Conservation (phyloP, 2,797 vertebrate species). For the Florisuga fusca region DNA sequence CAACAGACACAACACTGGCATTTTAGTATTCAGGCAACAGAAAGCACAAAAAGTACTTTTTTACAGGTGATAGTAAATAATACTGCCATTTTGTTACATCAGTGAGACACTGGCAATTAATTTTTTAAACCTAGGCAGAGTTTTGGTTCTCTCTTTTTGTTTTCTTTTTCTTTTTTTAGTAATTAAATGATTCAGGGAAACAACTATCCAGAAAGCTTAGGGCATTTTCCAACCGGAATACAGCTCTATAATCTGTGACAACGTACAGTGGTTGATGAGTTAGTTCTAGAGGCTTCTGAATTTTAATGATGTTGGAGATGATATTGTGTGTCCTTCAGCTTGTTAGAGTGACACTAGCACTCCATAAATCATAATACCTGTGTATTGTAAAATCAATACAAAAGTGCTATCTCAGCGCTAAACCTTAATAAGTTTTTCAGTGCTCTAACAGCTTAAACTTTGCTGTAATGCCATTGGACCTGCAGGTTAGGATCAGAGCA, state of each 20-base stretch:
- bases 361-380: slow-evolving; percentile 99
- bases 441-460: slow-evolving; percentile 97
- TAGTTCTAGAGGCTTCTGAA: slow-evolving; percentile 99
- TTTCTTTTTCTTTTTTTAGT: neutral
- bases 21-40: neutral
- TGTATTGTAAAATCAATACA: slow-evolving; percentile 99
- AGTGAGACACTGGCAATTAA: neutral
- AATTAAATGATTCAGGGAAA: slow-evolving; percentile 19
- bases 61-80: neutral
- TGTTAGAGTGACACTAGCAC: slow-evolving; percentile 99
- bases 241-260: slow-evolving; percentile 86
- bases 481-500: slow-evolving; percentile 94
- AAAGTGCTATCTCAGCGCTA: slow-evolving; percentile 99
- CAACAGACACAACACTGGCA: accelerated
- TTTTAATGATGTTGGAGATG: slow-evolving; percentile 99
- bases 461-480: slow-evolving; percentile 93
- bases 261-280: slow-evolving; percentile 95
- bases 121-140: neutral
- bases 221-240: slow-evolving; percentile 68
- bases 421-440: slow-evolving; percentile 98
- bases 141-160: neutral
- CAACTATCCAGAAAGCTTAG: slow-evolving; percentile 58
- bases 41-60: neutral
- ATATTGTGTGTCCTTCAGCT: slow-evolving; percentile 99
- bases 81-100: neutral